Percentiles rank a stretch among this genome's conserved stretches.
phyloP scores from a whole-genome alignment of 1,140 invertebrate species.

The Melitaea cinxia region DNA sequence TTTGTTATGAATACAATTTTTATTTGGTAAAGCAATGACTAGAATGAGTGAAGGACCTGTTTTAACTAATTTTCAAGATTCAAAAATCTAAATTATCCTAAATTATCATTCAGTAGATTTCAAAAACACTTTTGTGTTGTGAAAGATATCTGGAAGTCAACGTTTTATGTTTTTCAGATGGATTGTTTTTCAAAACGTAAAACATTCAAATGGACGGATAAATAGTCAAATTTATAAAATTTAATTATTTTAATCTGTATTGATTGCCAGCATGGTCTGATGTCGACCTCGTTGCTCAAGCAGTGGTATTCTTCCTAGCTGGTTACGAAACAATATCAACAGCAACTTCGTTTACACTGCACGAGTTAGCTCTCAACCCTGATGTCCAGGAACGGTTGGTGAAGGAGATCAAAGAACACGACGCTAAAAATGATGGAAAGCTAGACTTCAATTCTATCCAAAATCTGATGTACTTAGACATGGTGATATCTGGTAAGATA shows the following conservation, averaged over 20 bases:
- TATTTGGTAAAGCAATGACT: background rate
- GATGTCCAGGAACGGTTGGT: conserved; percentile 83
- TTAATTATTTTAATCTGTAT: background rate
- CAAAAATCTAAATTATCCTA: no score
- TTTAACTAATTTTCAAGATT: no score
- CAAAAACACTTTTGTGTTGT: no score
- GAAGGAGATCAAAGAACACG: conserved; percentile 80
- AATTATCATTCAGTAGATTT: no score
- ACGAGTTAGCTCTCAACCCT: conserved; percentile 79
- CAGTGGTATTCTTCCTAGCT: conserved; percentile 9
- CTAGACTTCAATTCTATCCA: conserved; percentile 80
- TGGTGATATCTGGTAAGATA: conserved; percentile 73
- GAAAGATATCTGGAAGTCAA: no score
- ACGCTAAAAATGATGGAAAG: conserved; percentile 64
- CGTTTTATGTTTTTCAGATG: no score
- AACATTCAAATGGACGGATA: no score
- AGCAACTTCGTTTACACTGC: background rate
- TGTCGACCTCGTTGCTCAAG: background rate
- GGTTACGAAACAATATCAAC: conserved; percentile 9
- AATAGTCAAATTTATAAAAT: background rate
- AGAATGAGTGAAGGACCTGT: background rate
- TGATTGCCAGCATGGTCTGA: conserved; percentile 3
- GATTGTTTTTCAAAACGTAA: no score
- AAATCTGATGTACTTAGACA: conserved; percentile 85
- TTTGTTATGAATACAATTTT: background rate